Base-by-base conservation (phyloP, 1,140 invertebrate species). In the Papilio glaucus region DNA sequence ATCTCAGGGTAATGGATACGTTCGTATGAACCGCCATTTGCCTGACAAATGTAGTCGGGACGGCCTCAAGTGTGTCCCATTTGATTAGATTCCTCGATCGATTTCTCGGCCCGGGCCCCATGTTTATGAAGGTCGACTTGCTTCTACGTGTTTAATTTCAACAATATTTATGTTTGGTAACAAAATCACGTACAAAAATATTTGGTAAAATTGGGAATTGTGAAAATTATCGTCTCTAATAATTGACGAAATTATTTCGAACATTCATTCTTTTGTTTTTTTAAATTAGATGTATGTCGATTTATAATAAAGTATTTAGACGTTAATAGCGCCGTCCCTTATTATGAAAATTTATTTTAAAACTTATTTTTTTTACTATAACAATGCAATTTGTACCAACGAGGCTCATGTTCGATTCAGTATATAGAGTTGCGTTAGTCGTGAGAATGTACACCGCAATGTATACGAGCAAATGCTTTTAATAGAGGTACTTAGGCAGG, bases 11-110 rank as follows among this genome's bases (percentile, higher is more conserved):
- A 41, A 49, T 57, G 67, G 53, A 68, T 15, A 39, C 21, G 62
- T 65, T 21, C 37, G 62, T 38, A 65, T 21, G 62, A 12, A 73
- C 33, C 37, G 60, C 37, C 26, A 45, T 60, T 45, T 63, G 61
- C 38, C 74, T 79, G 79, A 78, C 73, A 77, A 76, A 81, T 79
- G 77, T 77, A 65, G 71, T 69, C 45, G 62, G 79, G 74, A 72
- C 79, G 70, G 74, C 75, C 77, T 75, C 65, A 69, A 77, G 53
- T 74, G 45, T 78, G 79, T 81, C 73, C 72, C 63, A 67, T 76
- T 74, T 77, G 79, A 81, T 81, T 81, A 79, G 77, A 81, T 74
- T 61, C 70, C 63, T 67, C 70, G 61, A 49, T 71, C 67, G 68
- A 65, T 38, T 39, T 9, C 62, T 9, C 49, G 9, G 18, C 1